phyloP scores from a whole-genome alignment of 1,140 invertebrate species.

The Eufriesea mexicana region DNA sequence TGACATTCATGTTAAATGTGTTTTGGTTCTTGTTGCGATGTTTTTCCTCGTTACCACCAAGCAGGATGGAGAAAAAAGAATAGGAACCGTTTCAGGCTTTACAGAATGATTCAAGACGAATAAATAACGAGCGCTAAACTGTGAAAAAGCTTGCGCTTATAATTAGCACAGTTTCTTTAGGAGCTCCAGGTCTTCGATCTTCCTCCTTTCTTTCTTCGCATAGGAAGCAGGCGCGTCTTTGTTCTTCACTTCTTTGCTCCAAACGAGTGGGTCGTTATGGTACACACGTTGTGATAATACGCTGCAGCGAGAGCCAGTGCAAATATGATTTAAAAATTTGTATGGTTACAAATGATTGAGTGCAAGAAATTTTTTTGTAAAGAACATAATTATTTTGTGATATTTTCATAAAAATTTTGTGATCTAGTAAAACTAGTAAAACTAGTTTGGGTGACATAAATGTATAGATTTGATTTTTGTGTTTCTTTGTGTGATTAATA shows the following conservation, averaged over 20 bases:
- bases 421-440: too few relatives aligned
- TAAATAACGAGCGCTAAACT: slow-evolving; percentile 6
- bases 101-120: neutral
- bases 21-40: too few relatives aligned
- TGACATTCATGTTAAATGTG: too few relatives aligned
- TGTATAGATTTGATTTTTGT: too few relatives aligned
- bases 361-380: too few relatives aligned
- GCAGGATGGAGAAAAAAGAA: neutral
- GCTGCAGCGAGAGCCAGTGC: too few relatives aligned
- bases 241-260: neutral
- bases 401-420: too few relatives aligned
- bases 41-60: neutral
- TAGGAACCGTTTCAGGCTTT: neutral
- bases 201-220: neutral
- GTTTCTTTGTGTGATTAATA: too few relatives aligned
- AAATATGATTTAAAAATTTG: too few relatives aligned
- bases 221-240: neutral
- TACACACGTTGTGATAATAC: neutral
- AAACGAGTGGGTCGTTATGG: neutral
- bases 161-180: slow-evolving; percentile 49
- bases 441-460: too few relatives aligned
- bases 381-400: too few relatives aligned
- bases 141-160: slow-evolving; percentile 37
- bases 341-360: too few relatives aligned
- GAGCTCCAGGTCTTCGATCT: slow-evolving; percentile 31